Evolutionary conservation across 2,797 vertebrate species (phyloP).

Genomic region (Nasua narica): DNA sequence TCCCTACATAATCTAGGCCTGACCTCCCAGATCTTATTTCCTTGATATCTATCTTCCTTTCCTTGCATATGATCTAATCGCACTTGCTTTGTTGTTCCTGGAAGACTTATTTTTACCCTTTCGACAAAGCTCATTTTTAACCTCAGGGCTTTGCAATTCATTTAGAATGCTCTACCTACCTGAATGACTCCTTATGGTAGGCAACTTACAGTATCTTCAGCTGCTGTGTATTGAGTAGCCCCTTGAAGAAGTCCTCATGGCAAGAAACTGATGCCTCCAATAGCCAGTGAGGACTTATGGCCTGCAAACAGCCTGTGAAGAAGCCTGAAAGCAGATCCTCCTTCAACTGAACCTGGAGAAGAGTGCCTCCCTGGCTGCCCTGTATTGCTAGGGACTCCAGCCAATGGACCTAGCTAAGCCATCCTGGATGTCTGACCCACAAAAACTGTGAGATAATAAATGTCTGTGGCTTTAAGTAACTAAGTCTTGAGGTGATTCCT

Average conservation of each 20-base stretch:
- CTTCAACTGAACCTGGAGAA: neutral
- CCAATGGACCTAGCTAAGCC: neutral
- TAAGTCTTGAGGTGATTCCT: neutral
- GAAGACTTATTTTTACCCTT: neutral
- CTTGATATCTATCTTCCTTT: neutral
- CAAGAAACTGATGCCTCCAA: neutral
- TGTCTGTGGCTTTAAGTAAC: neutral
- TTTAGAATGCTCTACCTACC: neutral
- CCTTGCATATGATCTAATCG: neutral
- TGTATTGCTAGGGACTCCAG: neutral
- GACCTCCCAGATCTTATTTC: neutral
- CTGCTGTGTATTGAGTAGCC: neutral
- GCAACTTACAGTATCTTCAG: neutral
- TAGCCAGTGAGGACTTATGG: neutral
- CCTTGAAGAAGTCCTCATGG: neutral
- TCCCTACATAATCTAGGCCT: neutral
- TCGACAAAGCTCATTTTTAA: neutral
- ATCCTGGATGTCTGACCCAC: neutral
- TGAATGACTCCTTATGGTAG: neutral
- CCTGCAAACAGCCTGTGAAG: neutral
- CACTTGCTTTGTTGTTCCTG: neutral
- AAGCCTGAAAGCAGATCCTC: neutral
- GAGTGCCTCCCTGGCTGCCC: neutral
- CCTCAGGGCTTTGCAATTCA: neutral
- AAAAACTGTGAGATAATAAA: neutral